phyloP scores from a whole-genome alignment of 2,797 vertebrate genomes.

The Aulostomus chinensis region DNA sequence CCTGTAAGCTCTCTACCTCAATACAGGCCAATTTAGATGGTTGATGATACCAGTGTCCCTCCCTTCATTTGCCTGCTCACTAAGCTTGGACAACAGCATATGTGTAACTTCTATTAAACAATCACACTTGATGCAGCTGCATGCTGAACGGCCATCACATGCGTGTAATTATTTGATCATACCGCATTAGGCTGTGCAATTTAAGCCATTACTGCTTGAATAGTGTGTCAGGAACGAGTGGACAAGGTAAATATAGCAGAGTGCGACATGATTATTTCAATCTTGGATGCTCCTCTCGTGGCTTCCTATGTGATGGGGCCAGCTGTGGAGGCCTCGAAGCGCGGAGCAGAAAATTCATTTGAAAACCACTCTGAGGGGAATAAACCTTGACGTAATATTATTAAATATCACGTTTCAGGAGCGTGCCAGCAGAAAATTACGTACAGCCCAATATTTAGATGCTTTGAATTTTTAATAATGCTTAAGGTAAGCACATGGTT shows the following conservation, averaged over 20 bases:
- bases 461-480: slow-evolving; percentile 55
- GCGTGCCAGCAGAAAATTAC: slow-evolving; percentile 54
- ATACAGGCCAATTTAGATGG: slow-evolving; percentile 63
- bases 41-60: slow-evolving; percentile 44
- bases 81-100: slow-evolving; percentile 41
- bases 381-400: slow-evolving; percentile 66
- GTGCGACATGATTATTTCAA: slow-evolving; percentile 72
- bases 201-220: slow-evolving; percentile 67
- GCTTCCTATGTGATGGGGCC: slow-evolving; percentile 65
- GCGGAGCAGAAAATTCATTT: slow-evolving; percentile 79
- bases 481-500: slow-evolving; percentile 50
- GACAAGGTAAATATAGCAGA: slow-evolving; percentile 61
- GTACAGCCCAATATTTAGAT: slow-evolving; percentile 38
- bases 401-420: slow-evolving; percentile 65
- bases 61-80: slow-evolving; percentile 32
- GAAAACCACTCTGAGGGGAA: slow-evolving; percentile 69
- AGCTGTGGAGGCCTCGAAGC: slow-evolving; percentile 60
- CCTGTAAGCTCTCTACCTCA: slow-evolving; percentile 39
- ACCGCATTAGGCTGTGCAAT: slow-evolving; percentile 64
- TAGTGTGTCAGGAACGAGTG: slow-evolving; percentile 52
- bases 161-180: slow-evolving; percentile 68
- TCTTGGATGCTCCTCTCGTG: slow-evolving; percentile 60
- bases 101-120: slow-evolving; percentile 38
- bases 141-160: slow-evolving; percentile 21
- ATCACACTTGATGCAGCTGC: slow-evolving; percentile 34